Percentiles rank a stretch among this genome's conserved stretches.
phyloP scores from a whole-genome alignment of 1,140 invertebrate genomes.

The Conus ventricosus region DNA sequence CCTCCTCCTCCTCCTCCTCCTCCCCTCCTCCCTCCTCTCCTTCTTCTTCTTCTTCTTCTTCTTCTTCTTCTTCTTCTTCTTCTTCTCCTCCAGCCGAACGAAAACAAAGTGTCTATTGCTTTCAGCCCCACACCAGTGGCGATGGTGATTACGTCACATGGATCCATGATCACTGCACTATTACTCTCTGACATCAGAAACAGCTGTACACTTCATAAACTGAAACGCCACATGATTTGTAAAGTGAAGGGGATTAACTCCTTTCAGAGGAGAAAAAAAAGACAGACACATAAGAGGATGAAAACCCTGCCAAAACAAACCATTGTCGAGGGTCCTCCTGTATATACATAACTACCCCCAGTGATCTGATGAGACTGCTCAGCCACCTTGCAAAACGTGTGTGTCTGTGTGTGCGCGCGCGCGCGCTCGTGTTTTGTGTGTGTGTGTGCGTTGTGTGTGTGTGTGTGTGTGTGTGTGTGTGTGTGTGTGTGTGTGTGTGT shows the following conservation, averaged over 20 bases:
- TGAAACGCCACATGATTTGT: too few species aligned
- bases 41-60: conserved; percentile 53
- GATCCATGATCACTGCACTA: not conserved
- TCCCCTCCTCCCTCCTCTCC: conserved; percentile 52
- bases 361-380: too few species aligned
- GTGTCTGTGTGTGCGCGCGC: not conserved
- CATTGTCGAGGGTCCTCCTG: too few species aligned
- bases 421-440: not conserved
- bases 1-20: conserved; percentile 44
- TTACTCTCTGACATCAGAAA: not conserved
- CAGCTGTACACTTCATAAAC: too few species aligned
- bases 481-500: too few species aligned
- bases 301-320: too few species aligned
- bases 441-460: too few species aligned
- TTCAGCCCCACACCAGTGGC: not conserved
- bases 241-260: too few species aligned
- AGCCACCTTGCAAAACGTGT: not conserved
- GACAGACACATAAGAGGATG: too few species aligned
- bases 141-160: not conserved
- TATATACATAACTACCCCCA: too few species aligned
- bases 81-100: conserved; percentile 45
- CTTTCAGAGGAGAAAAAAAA: too few species aligned
- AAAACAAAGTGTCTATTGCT: not conserved
- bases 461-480: not conserved
- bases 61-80: not conserved